phyloP scores from a whole-genome alignment of 2,797 vertebrate species.

The Enteromius fasciolatus region DNA sequence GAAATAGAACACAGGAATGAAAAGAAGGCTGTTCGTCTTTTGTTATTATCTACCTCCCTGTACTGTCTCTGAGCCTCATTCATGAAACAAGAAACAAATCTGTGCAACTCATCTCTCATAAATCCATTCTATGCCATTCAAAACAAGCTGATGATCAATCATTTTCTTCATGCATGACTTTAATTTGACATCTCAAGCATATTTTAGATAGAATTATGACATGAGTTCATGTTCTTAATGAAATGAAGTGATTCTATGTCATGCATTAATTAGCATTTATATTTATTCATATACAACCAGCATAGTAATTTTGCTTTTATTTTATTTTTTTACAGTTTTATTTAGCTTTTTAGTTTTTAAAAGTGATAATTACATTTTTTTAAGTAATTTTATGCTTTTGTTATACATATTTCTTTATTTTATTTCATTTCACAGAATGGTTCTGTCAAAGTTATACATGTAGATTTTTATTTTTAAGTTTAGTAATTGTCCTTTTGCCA shows the following conservation, averaged over 20 bases:
- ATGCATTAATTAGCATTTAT: neutral
- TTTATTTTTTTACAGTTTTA: neutral
- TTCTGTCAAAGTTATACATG: too few relatives aligned
- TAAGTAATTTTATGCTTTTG: too few relatives aligned
- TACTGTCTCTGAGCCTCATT: neutral
- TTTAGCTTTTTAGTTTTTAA: neutral
- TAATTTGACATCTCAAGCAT: neutral
- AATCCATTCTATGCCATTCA: neutral
- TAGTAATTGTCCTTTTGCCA: neutral
- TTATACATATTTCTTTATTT: too few relatives aligned
- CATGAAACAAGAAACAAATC: neutral
- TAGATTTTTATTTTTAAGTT: too few relatives aligned
- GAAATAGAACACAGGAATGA: slow-evolving; percentile 51
- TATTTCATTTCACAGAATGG: too few relatives aligned
- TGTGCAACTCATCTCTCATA: neutral
- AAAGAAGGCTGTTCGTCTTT: slow-evolving; percentile 2
- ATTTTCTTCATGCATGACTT: neutral
- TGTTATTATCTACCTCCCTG: slow-evolving; percentile 15
- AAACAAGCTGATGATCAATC: neutral
- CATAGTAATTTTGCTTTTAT: neutral
- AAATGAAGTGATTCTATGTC: neutral
- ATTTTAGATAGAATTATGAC: neutral
- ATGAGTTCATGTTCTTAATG: neutral
- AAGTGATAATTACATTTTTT: too few relatives aligned
- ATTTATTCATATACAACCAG: too few relatives aligned